Evolutionary conservation across 2,888 invertebrate genomes (phyloP), one percentile per base, ranked within the genome.

Genomic region (Troides aeacus): DNA sequence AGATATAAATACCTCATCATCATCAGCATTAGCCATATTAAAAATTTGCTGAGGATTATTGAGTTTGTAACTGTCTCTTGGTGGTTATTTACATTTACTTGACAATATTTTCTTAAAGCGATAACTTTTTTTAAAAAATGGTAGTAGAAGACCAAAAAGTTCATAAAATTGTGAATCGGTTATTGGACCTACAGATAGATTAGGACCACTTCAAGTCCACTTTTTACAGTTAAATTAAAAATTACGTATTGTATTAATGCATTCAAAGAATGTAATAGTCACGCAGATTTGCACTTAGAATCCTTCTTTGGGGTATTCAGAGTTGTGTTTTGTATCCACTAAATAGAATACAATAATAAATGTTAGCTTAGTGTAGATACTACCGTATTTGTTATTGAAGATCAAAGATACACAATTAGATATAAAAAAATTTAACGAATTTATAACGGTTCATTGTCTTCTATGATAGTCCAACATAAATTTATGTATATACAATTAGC

Each of bases 11-110:
- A 71, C 70, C 70, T 71, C 70, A 15, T 71, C 70, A 21, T 71
- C 70, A 58, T 71, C 70, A 17, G 46, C 64, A n/a, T 71, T 64
- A 17, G 70, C 64, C 70, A 71, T 69, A 10, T 64, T 60, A n/a
- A 23, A 15, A 24, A n/a, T 23, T 58, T 58, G 12, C 5, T 12
- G 10, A 23, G 15, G 15, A n/a, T n/a, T 46, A 46, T 46, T 46
- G 7, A 10, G 46, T 46, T 18, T n/a, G 18, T 5, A 53, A n/a
- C 8, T 53, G 18, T 50, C 5, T 50, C 50, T 50, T 53, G n/a
- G 3, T 53, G 18, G 3, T 53, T 18, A 5, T 53, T 53, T 53
- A n/a, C 18, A n/a, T n/a, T n/a, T n/a, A 53, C 18, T 10, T n/a
- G 53, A 18, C 53, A 53, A n/a, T 46, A 3, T 4, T n/a, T 53